These are phyloP conservation scores for Neoaliturus tenellus DNA, from an alignment of 2,888 invertebrate genomes.

Conservation along the genomic window DNA sequence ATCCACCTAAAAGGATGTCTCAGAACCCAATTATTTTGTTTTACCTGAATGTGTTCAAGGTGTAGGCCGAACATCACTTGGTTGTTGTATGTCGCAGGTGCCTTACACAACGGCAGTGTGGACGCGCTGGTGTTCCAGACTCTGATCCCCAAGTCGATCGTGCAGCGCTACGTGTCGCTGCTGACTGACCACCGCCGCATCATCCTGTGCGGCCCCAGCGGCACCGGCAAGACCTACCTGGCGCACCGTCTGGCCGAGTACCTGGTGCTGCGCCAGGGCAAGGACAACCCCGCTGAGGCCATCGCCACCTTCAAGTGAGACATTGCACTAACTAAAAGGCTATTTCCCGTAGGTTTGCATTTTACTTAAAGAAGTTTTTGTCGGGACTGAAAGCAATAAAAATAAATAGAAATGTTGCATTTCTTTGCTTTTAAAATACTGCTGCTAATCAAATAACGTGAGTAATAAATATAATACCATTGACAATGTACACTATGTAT, in stretches of 20 bases:
- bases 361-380: not conserved
- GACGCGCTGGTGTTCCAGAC: constrained; percentile 97
- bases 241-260: constrained; percentile 97
- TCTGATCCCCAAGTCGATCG: constrained; percentile 96
- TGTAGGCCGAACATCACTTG: no score
- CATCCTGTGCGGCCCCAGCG: constrained; percentile 97
- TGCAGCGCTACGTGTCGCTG: constrained; percentile 86
- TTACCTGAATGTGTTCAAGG: no score
- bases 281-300: constrained; percentile 90
- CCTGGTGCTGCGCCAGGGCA: constrained; percentile 85
- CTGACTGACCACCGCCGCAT: constrained; percentile 94
- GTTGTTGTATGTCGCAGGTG: constrained; percentile 70
- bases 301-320: constrained; percentile 94
- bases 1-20: no score
- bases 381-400: no score
- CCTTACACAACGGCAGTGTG: constrained; percentile 90
- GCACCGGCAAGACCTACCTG: constrained; percentile 97
- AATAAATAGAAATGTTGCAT: no score
- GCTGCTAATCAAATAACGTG: no score
- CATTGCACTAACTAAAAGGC: not conserved
- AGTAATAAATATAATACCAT: no score
- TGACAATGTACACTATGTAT: no score
- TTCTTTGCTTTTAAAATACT: no score
- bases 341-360: no score
- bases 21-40: no score